Percentiles rank a stretch among this genome's conserved stretches.
Conservation (phyloP, 2,888 invertebrate species). For the Drosophila buzzatii region DNA sequence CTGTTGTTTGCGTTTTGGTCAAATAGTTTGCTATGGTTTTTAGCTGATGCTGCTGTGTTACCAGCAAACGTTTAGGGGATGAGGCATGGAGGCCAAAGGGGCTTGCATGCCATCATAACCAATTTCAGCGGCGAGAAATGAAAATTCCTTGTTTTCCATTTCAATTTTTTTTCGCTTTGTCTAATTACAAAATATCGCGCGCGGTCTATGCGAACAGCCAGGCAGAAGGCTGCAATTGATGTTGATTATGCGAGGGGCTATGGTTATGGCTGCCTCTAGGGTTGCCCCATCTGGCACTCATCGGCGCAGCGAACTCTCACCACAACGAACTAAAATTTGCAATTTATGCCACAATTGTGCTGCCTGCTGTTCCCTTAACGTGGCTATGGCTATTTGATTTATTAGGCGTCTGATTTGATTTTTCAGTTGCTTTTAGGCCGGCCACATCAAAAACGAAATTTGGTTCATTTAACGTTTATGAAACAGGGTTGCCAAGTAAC, state of each 20-base stretch:
- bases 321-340: constrained; percentile 13
- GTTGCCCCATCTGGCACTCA: neutral
- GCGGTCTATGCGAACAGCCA: constrained; percentile 28
- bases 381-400: constrained; percentile 15
- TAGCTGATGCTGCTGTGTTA: constrained; percentile 20
- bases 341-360: constrained; percentile 40
- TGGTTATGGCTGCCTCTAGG: constrained; percentile 1
- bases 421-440: constrained; percentile 12
- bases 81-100: neutral
- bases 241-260: constrained; percentile 59
- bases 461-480: neutral
- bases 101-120: constrained; percentile 16
- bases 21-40: constrained; percentile 42
- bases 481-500: neutral
- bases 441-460: neutral
- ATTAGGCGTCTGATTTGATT: constrained; percentile 40
- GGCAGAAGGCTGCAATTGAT: constrained; percentile 53
- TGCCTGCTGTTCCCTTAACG: constrained; percentile 5
- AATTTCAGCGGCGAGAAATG: constrained; percentile 47
- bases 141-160: constrained; percentile 33
- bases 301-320: neutral
- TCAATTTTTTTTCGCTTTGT: constrained; percentile 44
- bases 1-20: constrained; percentile 62
- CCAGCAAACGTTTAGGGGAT: neutral
- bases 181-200: constrained; percentile 71